A percentile compares a stretch with the other conserved stretches of the same genome.
These are phyloP conservation scores for Eledone cirrhosa DNA, from an alignment of 2,888 invertebrate species.

Conservation along the genomic window DNA sequence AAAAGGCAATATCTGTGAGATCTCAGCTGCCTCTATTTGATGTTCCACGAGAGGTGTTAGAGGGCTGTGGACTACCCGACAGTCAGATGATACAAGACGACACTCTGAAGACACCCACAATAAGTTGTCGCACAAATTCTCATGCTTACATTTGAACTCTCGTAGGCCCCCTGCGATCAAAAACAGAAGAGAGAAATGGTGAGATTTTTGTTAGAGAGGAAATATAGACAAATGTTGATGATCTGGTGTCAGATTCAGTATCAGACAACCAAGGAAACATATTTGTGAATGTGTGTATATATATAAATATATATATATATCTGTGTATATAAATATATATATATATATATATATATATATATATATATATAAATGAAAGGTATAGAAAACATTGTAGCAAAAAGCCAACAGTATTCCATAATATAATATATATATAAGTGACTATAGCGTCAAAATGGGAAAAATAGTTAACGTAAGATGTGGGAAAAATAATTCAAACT, in stretches of 20 bases:
- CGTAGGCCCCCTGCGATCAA: slow-evolving; percentile 59
- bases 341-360: not conserved
- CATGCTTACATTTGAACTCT: slow-evolving; percentile 68
- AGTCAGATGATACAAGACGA: slow-evolving; percentile 26
- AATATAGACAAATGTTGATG: not conserved
- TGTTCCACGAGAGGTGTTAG: slow-evolving; percentile 63
- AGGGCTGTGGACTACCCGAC: slow-evolving; percentile 69
- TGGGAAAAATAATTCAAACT: too few relatives aligned
- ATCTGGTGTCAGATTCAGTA: not conserved
- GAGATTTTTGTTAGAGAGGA: not conserved
- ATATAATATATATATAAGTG: too few relatives aligned
- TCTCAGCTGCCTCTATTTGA: slow-evolving; percentile 76
- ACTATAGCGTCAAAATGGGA: too few relatives aligned
- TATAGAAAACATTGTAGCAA: too few relatives aligned
- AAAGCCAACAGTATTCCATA: too few relatives aligned
- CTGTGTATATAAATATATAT: not conserved
- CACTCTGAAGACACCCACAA: not conserved
- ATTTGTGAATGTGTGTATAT: not conserved
- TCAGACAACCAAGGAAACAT: not conserved
- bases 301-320: not conserved
- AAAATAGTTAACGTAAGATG: too few relatives aligned
- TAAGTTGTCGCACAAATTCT: slow-evolving; percentile 77
- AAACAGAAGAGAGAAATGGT: too few relatives aligned
- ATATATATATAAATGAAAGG: too few relatives aligned
- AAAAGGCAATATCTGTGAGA: slow-evolving; percentile 82